Percentiles rank a stretch among this genome's conserved stretches.
phyloP scores from a whole-genome alignment of 64 coral and sea anemone species.

The Stylophora pistillata region DNA sequence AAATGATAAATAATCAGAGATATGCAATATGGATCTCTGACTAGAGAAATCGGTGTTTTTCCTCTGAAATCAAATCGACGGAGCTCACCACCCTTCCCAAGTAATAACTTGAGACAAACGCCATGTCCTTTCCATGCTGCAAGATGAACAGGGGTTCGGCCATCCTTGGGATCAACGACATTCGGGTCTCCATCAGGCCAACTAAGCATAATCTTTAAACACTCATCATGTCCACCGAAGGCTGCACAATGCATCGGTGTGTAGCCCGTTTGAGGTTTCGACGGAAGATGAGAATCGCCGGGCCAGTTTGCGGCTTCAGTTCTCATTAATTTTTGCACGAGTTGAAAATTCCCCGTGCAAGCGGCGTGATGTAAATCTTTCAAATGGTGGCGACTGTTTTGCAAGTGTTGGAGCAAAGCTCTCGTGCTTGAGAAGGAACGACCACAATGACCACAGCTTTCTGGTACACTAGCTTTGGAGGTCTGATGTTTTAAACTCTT shows the following conservation, averaged over 20 bases:
- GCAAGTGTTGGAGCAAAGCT: slow-evolving; percentile 55
- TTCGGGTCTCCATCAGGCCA: slow-evolving; percentile 73
- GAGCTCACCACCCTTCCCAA: slow-evolving; percentile 53
- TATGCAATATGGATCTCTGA: background rate
- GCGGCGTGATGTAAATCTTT: slow-evolving; percentile 71
- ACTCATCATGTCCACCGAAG: slow-evolving; percentile 62
- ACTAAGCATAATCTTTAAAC: slow-evolving; percentile 65
- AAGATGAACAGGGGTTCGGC: slow-evolving; percentile 77
- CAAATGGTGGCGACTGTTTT: slow-evolving; percentile 43
- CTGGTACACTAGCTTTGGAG: background rate
- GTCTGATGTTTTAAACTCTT: slow-evolving; percentile 42
- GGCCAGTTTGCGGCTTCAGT: slow-evolving; percentile 35
- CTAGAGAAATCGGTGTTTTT: slow-evolving; percentile 13
- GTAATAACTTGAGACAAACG: slow-evolving; percentile 48
- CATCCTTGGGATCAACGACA: slow-evolving; percentile 47
- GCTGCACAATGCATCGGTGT: slow-evolving; percentile 85
- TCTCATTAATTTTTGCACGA: slow-evolving; percentile 36
- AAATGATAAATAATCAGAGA: background rate
- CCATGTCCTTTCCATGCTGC: slow-evolving; percentile 67
- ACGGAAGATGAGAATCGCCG: slow-evolving; percentile 49
- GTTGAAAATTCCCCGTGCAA: slow-evolving; percentile 54
- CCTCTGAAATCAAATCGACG: slow-evolving; percentile 17
- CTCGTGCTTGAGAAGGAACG: slow-evolving; percentile 28
- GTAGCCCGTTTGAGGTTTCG: slow-evolving; percentile 28
- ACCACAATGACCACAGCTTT: slow-evolving; percentile 39